Conservation (phyloP, 2,113 vertebrate species). For the Gymnarchus niloticus region DNA sequence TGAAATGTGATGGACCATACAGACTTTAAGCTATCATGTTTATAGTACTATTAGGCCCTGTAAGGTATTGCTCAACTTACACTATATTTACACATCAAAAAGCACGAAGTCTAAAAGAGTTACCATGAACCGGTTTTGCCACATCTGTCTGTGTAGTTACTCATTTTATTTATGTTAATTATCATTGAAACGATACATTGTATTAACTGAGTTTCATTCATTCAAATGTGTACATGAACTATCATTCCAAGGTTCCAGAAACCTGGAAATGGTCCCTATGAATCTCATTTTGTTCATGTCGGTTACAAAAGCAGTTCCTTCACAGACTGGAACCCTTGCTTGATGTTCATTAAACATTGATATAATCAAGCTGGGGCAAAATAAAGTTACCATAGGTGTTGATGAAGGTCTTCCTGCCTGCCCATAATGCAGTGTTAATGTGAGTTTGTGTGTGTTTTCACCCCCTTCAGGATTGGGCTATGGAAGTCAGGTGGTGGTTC, state of each 20-base stretch:
- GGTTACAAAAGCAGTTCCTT: no score
- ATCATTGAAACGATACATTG: background rate
- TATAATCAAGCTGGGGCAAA: background rate
- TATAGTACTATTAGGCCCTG: no score
- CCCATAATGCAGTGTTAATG: background rate
- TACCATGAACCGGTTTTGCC: background rate
- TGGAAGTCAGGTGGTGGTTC: slow-evolving; percentile 59
- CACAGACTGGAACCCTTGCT: no score
- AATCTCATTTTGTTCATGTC: no score
- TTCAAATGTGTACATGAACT: background rate
- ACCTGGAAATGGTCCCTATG: background rate
- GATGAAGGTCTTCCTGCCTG: background rate
- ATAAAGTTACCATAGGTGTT: background rate
- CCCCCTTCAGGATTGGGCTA: slow-evolving; percentile 61
- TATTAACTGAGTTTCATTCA: background rate
- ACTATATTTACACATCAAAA: background rate
- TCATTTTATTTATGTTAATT: background rate
- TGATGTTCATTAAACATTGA: no score
- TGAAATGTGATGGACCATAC: no score
- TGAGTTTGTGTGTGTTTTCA: background rate
- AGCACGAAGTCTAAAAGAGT: background rate
- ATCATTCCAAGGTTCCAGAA: background rate
- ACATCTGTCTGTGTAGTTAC: background rate
- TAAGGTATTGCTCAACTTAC: no score
- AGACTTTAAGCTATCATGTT: no score